phyloP scores from a whole-genome alignment of 2,113 vertebrate species.

The Seriola quinqueradiata region DNA sequence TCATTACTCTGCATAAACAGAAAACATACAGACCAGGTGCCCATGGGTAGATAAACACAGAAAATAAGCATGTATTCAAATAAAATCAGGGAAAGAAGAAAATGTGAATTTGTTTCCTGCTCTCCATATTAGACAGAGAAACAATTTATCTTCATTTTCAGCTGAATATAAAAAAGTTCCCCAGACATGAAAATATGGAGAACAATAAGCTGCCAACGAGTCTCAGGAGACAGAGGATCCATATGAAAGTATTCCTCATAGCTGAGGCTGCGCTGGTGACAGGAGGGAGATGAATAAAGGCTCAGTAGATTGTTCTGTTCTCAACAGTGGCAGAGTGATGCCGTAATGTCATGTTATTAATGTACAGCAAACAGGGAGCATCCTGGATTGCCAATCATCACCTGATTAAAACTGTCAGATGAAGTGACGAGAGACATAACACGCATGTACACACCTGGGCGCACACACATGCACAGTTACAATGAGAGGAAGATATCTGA shows the following conservation, averaged over 20 bases:
- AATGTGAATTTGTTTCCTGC: slow-evolving; percentile 63
- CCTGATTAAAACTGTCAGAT: slow-evolving; percentile 63
- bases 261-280: slow-evolving; percentile 48
- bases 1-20: slow-evolving; percentile 29
- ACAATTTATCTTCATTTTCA: slow-evolving; percentile 79
- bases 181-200: slow-evolving; percentile 63
- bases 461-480: background rate
- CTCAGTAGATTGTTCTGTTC: slow-evolving; percentile 50
- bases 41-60: slow-evolving; percentile 30
- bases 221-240: slow-evolving; percentile 64
- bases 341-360: slow-evolving; percentile 59
- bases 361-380: slow-evolving; percentile 59
- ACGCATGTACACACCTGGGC: background rate
- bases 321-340: slow-evolving; percentile 32
- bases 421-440: slow-evolving; percentile 6
- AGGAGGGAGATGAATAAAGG: slow-evolving; percentile 59
- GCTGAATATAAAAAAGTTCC: slow-evolving; percentile 62
- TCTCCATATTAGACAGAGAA: slow-evolving; percentile 49
- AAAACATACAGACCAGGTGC: slow-evolving; percentile 30
- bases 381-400: slow-evolving; percentile 33
- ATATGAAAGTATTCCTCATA: slow-evolving; percentile 66
- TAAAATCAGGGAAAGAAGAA: slow-evolving; percentile 44
- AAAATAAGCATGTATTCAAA: slow-evolving; percentile 69
- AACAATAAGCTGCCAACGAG: slow-evolving; percentile 72
- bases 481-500: slow-evolving; percentile 32